Evolutionary conservation across 92 coral and sea anemone genomes (phyloP).

Genomic region (Zoanthus gigantus): DNA sequence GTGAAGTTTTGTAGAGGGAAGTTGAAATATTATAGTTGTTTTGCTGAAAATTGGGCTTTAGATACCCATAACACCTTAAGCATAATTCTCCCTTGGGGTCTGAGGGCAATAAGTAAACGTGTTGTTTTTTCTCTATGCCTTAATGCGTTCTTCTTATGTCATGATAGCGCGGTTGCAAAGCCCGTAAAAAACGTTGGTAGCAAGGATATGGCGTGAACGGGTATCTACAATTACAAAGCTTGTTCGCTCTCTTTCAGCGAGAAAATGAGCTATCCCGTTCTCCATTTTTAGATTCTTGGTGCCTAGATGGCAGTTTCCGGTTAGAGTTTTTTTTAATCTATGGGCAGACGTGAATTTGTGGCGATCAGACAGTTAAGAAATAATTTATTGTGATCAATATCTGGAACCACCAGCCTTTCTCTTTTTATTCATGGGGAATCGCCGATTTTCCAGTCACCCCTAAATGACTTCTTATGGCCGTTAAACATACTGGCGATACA

Average conservation of each 20-base stretch:
- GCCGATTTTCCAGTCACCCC: too few relatives aligned
- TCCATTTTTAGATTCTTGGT: background rate
- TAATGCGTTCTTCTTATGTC: background rate
- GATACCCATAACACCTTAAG: too few relatives aligned
- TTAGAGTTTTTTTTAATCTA: background rate
- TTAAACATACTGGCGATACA: too few relatives aligned
- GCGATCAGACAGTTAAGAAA: background rate
- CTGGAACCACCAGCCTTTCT: constrained; percentile 10
- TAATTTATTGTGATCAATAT: background rate
- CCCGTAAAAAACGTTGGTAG: background rate
- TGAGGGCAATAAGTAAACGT: too few relatives aligned
- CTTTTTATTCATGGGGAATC: background rate
- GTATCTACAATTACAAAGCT: background rate
- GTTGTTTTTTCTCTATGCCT: too few relatives aligned
- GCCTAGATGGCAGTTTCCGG: background rate
- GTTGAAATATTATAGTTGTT: too few relatives aligned
- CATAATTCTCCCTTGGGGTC: too few relatives aligned
- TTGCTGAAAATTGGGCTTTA: too few relatives aligned
- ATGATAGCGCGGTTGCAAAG: background rate
- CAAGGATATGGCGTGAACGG: background rate
- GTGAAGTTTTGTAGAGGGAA: too few relatives aligned
- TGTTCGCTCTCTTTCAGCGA: background rate
- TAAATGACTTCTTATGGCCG: too few relatives aligned
- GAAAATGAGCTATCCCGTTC: background rate
- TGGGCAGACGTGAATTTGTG: background rate